These are phyloP conservation scores for Pygmarrhopalites habei DNA, from an alignment of 1,140 invertebrate genomes.

Conservation along the genomic window DNA sequence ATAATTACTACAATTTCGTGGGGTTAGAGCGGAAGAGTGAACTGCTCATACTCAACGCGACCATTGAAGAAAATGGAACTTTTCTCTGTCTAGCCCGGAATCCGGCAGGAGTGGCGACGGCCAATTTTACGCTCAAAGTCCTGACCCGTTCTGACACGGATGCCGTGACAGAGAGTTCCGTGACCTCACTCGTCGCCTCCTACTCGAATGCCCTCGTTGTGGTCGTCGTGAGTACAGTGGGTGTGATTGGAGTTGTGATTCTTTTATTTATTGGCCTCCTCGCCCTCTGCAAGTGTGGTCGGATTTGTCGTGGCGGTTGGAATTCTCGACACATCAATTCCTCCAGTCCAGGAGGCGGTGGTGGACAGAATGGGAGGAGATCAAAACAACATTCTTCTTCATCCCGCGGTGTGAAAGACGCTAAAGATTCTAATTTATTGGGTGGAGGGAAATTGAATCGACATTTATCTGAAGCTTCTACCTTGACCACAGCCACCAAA, in stretches of 20 bases:
- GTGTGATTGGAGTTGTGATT: slow-evolving; percentile 54
- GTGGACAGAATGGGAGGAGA: slow-evolving; percentile 1
- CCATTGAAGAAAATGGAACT: slow-evolving; percentile 66
- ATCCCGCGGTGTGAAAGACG: not conserved
- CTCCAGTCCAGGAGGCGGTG: not conserved
- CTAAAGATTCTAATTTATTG: slow-evolving; percentile 7
- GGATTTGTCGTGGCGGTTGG: not conserved
- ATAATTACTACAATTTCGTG: not conserved
- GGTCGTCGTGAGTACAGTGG: slow-evolving; percentile 54
- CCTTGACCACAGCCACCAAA: slow-evolving; percentile 36
- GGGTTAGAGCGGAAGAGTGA: slow-evolving; percentile 60
- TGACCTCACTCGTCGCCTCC: slow-evolving; percentile 52
- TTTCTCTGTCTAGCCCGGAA: slow-evolving; percentile 76
- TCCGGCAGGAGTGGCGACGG: slow-evolving; percentile 61
- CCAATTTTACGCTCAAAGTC: slow-evolving; percentile 68
- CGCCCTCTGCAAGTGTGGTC: slow-evolving; percentile 34
- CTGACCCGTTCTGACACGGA: slow-evolving; percentile 61
- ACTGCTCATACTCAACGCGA: slow-evolving; percentile 65
- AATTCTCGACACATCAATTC: not conserved
- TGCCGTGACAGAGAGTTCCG: slow-evolving; percentile 45
- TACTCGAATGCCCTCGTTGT: slow-evolving; percentile 48
- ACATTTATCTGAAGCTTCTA: slow-evolving; percentile 34
- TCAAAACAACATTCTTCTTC: not conserved
- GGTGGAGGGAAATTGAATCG: slow-evolving; percentile 30
- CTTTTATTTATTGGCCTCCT: slow-evolving; percentile 26